Base-by-base conservation (phyloP, 2,888 invertebrate genomes). In the Megalurothrips usitatus region DNA sequence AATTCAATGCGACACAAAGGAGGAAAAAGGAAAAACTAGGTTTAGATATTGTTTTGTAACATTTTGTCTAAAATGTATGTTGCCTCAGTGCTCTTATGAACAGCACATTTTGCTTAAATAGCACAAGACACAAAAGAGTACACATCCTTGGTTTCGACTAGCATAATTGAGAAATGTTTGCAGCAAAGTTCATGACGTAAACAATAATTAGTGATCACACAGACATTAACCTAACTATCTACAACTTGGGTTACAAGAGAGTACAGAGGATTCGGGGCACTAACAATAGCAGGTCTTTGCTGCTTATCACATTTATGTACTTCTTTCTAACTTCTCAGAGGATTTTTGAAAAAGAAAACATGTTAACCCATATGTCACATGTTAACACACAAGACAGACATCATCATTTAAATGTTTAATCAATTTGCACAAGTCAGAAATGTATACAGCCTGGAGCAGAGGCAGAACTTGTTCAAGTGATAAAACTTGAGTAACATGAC, bases 191-290 rank as follows among this genome's bases (percentile, higher is more conserved):
- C 68, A 68, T 68, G 68, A 68, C 68, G 23, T 68, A 68, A 68
- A 68, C 68, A 23, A 68, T 68, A 68, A 68, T 68, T 68, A 68
- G 68, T 68, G 68, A 68, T 68, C 68, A 68, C 68, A 68, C 68
- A 68, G 23, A 68, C 19, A 68, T 68, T 68, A 23, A 68, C 68
- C 68, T 68, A 58, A 58, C 58, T 58, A 68, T 23, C 68, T 68
- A 68, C 23, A 23, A 68, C 19, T 68, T 68, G 68, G 68, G n/a
- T 68, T 68, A 68, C 68, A 68, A 68, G 58, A 68, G 68, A 68
- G 68, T 68, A 23, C 23, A 23, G 68, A 68, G 68, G 26, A 68
- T 68, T 58, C 58, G 6, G 68, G 68, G 68, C 68, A 68, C 68
- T 68, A 68, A 23, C 68, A 68, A 23, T n/a, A 68, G 68, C 68